These are phyloP conservation scores for Drosophila nigrodunni DNA, from an alignment of 1,140 invertebrate genomes.

Conservation along the genomic window DNA sequence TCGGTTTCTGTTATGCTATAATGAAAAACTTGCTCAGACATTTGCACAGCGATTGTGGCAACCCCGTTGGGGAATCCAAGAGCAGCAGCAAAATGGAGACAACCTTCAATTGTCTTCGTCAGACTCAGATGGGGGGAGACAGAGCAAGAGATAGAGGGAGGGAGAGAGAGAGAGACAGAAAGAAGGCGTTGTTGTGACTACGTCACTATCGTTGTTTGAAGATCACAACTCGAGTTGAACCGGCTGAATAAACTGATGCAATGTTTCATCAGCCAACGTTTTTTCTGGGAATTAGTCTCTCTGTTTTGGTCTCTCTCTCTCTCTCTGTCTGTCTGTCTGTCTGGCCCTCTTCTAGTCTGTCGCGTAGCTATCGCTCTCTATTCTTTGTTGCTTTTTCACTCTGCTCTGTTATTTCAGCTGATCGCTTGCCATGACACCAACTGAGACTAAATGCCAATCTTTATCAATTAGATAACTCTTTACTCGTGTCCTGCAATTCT, in stretches of 20 bases:
- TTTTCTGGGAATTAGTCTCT: slow-evolving; percentile 10
- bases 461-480: not conserved
- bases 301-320: slow-evolving; percentile 30
- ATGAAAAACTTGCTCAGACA: slow-evolving; percentile 67
- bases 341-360: not conserved
- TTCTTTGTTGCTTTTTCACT: not conserved
- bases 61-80: slow-evolving; percentile 46
- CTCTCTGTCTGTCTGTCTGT: not conserved
- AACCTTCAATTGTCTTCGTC: slow-evolving; percentile 53
- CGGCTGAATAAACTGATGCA: slow-evolving; percentile 63
- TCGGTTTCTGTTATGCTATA: slow-evolving; percentile 26
- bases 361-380: not conserved
- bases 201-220: slow-evolving; percentile 66
- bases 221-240: slow-evolving; percentile 27
- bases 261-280: slow-evolving; percentile 72
- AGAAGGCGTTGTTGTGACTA: slow-evolving; percentile 27
- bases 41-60: slow-evolving; percentile 39
- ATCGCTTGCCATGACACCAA: slow-evolving; percentile 5
- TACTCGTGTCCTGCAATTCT: slow-evolving; percentile 5
- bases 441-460: slow-evolving; percentile 2
- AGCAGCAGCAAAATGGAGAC: slow-evolving; percentile 20
- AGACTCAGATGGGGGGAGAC: not conserved
- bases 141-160: not conserved
- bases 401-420: slow-evolving; percentile 6
- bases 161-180: not conserved